Base-by-base conservation (phyloP, 2,113 vertebrate genomes). In the Sapajus apella region DNA sequence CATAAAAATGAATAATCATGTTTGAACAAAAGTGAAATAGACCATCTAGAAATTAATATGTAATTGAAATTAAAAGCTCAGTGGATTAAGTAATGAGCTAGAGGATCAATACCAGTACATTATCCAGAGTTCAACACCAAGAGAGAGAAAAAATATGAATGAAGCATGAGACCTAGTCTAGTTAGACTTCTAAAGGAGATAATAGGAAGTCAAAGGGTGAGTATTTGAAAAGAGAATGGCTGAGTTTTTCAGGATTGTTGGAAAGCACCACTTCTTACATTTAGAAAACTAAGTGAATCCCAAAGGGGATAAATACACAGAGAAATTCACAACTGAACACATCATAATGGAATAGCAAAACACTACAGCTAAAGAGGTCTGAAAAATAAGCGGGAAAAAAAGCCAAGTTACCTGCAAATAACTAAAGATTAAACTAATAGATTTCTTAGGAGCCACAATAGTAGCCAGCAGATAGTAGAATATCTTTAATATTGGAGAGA, bases 11-110 rank as follows among this genome's bases (percentile, higher is more conserved):
- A 94, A 82, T 73, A 86, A 73, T 68, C n/a, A 40, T 11, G 7
- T 35, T 87, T 94, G 81, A 58, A 79, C 61, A 85, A 58, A 87
- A 50, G 66, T 91, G 66, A 87, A 86, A 87, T 30, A 64, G n/a
- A 50, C 10, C 25, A 76, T 47, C 37, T 81, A 52, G 82, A 94
- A 81, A 75, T 90, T 47, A 52, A 86, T 81, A 58, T 16, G n/a
- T 8, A 85, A 7, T 73, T 81, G 55, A 85, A 73, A 43, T 80
- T 52, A 81, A 87, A 87, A 92, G n/a, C 72, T 88, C 16, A 30
- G 13, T 72, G 25, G 61, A 73, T 89, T n/a, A 92, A 66, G 52
- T 91, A 64, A 20, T 77, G 50, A 61, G 35, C 50, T 83, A 1
- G 70, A 76, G 5, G 7, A 55, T 32, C 5, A 40, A 84, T 85